Base-by-base conservation (phyloP, 92 coral and sea anemone genomes). In the Zoanthus solanderi region DNA sequence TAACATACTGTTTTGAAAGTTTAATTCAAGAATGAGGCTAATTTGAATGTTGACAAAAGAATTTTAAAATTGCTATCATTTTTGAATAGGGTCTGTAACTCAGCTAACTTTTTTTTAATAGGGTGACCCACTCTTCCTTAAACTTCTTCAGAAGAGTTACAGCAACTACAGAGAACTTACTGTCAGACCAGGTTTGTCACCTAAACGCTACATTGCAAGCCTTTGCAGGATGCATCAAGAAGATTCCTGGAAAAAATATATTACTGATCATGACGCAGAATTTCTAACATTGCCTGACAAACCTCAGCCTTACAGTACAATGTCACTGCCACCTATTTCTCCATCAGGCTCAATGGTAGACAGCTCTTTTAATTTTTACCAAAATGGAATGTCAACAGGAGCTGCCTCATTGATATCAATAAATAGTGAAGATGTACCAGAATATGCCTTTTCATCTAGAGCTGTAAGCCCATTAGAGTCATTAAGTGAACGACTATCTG, bases 281-380 rank as follows among this genome's bases (percentile, higher is more conserved):
- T 91, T 90, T 68, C 83, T 89, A 31, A 90, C 96, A 4, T 93
- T 94, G 18, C 92, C 94, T 52, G 91, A 84, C 50, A 94, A 94
- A 88, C 99, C 99, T 7, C 98, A 95, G 52, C 99, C 99, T 17
- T 97, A 97, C 50, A 95, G 92, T 50, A 97, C 99, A 17, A 97
- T 97, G 99, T 97, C 99, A 3, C 87, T 97, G 0, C 99, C 99
- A 67, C 99, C 99, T 0, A 90, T 97, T 42, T 97, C 99, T 29
- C 99, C 99, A 17, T 95, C 99, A 53, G 92, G 91, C 88, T 97
- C 99, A 23, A 97, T 97, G 99, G 85, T 95, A 31, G 99, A 91
- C 17, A 90, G 94, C 57, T 92, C 96, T 30, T 97, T 95, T 86
- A 92, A 96, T 45, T 97, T 97, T 72, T 97, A 97, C 88, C 87